These are phyloP conservation scores for Anoplopoma fimbria DNA, from an alignment of 2,113 vertebrate species.

Conservation along the genomic window DNA sequence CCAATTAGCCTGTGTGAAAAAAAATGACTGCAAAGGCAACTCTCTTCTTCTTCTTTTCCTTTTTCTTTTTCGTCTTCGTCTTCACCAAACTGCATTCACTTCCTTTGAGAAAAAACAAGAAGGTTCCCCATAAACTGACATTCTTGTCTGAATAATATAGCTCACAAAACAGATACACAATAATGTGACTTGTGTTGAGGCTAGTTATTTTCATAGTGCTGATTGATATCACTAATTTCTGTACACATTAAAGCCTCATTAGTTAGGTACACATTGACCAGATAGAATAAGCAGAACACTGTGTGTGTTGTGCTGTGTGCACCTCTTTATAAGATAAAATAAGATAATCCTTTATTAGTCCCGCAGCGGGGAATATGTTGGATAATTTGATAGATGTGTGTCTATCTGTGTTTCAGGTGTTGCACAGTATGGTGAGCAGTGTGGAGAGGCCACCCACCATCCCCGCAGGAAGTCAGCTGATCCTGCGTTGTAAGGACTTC, in stretches of 20 bases:
- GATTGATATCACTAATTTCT: background rate
- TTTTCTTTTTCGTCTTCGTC: background rate
- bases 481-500: slow-evolving; percentile 96
- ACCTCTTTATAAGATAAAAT: too few relatives aligned
- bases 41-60: background rate
- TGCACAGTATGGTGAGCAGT: slow-evolving; percentile 93
- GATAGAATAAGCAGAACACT: background rate
- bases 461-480: slow-evolving; percentile 88
- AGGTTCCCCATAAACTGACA: slow-evolving; percentile 21
- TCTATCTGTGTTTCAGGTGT: slow-evolving; percentile 82
- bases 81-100: background rate
- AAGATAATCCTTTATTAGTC: too few relatives aligned
- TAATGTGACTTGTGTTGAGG: background rate
- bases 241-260: background rate
- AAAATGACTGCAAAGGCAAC: background rate
- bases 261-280: background rate
- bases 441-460: slow-evolving; percentile 90
- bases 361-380: too few relatives aligned
- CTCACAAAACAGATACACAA: slow-evolving; percentile 32
- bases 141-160: slow-evolving; percentile 8
- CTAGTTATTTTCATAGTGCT: background rate
- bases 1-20: accelerated
- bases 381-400: background rate
- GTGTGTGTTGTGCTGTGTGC: background rate
- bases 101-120: slow-evolving; percentile 12